These are phyloP conservation scores for Hormaphis cornu DNA, from an alignment of 1,140 invertebrate species.

Conservation along the genomic window DNA sequence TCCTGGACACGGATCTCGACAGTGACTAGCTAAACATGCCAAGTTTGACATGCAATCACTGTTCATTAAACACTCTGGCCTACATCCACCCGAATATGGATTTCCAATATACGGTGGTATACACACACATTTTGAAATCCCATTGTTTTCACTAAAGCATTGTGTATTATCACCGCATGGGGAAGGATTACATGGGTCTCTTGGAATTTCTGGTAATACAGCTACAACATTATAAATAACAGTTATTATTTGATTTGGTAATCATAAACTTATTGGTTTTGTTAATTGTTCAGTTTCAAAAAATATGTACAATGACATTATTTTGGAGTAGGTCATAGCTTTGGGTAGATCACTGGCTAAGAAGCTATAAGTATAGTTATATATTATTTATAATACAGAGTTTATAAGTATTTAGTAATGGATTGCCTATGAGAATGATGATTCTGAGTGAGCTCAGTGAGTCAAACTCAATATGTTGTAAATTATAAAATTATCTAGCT, in stretches of 20 bases:
- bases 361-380: no score
- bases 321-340: no score
- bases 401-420: no score
- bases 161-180: constrained; percentile 73
- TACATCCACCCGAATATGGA: constrained; percentile 46
- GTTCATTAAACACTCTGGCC: constrained; percentile 68
- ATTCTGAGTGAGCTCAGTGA: no score
- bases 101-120: constrained; percentile 72
- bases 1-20: constrained; percentile 73
- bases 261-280: neutral
- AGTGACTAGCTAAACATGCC: constrained; percentile 74
- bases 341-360: no score
- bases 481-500: no score
- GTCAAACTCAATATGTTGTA: no score
- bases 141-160: constrained; percentile 53
- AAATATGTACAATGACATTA: no score
- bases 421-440: no score
- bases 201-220: constrained; percentile 39
- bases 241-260: neutral
- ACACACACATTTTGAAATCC: constrained; percentile 62
- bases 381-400: no score
- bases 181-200: constrained; percentile 64
- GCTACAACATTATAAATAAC: constrained; percentile 33
- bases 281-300: neutral
- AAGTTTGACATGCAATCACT: constrained; percentile 67